phyloP scores from a whole-genome alignment of 2,113 vertebrate genomes.

The Leptocoma aspasia region DNA sequence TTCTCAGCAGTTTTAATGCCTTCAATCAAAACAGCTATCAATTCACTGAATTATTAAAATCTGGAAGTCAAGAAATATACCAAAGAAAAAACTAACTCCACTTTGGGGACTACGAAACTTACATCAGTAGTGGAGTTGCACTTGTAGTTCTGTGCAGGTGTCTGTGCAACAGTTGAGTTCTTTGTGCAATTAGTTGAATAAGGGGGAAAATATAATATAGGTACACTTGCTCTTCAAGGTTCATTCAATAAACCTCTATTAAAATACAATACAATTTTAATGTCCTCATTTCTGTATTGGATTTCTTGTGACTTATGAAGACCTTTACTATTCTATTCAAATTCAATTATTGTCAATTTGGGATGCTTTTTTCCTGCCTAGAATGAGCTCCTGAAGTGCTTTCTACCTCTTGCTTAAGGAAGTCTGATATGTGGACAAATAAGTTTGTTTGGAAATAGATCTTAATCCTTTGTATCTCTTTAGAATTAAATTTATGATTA shows the following conservation, averaged over 20 bases:
- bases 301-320: neutral
- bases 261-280: neutral
- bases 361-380: rapidly evolving
- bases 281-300: neutral
- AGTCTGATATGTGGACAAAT: neutral
- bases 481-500: neutral
- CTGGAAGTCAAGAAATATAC: neutral
- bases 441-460: neutral
- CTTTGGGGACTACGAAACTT: neutral
- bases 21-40: neutral
- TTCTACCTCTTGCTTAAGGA: neutral
- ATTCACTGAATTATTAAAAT: neutral
- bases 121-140: neutral
- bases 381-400: neutral
- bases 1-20: neutral
- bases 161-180: neutral
- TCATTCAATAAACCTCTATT: neutral
- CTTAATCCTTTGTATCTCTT: neutral
- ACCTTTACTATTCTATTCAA: neutral
- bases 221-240: neutral
- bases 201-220: neutral
- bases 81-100: neutral
- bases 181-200: neutral
- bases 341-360: neutral
- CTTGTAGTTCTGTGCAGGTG: neutral